These are phyloP conservation scores for Chinchilla lanigera DNA, from an alignment of 2,113 vertebrate genomes.

Conservation along the genomic window DNA sequence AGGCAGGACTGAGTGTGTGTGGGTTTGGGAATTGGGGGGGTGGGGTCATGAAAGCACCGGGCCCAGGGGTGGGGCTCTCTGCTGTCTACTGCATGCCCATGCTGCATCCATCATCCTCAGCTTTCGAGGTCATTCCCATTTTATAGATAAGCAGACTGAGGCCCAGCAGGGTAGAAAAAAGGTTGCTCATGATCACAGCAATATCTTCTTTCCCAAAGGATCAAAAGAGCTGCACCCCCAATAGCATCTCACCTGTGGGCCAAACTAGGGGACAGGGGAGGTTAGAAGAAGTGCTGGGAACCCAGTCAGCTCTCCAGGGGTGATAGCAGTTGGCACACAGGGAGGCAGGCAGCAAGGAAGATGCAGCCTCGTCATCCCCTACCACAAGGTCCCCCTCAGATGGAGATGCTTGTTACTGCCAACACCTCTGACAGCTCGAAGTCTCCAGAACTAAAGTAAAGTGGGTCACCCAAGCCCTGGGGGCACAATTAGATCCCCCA, in stretches of 20 bases:
- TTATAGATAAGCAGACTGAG: not conserved
- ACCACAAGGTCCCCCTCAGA: not conserved
- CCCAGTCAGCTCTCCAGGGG: not conserved
- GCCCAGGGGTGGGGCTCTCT: not conserved
- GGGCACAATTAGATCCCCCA: conserved; percentile 12
- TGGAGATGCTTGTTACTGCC: not conserved
- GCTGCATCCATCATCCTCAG: no score
- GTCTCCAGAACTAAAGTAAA: conserved; percentile 12
- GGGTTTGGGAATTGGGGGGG: not conserved
- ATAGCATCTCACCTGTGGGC: not conserved
- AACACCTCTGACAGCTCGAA: not conserved
- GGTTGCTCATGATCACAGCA: no score
- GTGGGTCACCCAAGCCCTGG: conserved; percentile 17
- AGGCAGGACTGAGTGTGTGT: not conserved
- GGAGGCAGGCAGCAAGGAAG: not conserved
- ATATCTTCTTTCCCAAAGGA: not conserved
- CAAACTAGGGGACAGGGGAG: no score
- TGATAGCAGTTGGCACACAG: not conserved
- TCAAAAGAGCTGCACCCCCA: not conserved
- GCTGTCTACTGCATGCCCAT: not conserved
- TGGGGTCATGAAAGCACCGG: not conserved
- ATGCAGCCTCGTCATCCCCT: not conserved
- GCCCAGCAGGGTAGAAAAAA: not conserved
- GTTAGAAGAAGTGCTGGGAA: not conserved
- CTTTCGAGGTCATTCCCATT: not conserved